phyloP scores from a whole-genome alignment of 64 coral and sea anemone species.

The Exaiptasia diaphana region DNA sequence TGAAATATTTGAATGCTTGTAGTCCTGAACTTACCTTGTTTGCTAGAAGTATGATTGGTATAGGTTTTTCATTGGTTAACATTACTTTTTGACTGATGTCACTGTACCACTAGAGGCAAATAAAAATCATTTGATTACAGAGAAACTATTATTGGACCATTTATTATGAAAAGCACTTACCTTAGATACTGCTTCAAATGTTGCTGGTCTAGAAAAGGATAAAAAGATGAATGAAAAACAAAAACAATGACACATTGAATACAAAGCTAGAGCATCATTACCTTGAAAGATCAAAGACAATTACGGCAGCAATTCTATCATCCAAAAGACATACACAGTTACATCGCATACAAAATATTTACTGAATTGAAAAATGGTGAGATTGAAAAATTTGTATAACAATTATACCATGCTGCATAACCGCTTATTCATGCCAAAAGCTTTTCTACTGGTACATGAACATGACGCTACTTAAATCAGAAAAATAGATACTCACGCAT shows the following conservation, averaged over 20 bases:
- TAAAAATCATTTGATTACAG: neutral
- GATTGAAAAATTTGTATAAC: too few relatives aligned
- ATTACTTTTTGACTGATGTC: constrained; percentile 88
- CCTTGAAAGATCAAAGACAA: constrained; percentile 88
- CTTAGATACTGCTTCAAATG: constrained; percentile 79
- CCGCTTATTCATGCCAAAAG: too few relatives aligned
- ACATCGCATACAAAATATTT: neutral
- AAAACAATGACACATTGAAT: neutral
- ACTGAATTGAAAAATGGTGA: too few relatives aligned
- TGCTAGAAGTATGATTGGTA: constrained; percentile 84
- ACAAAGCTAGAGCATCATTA: neutral
- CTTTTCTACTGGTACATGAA: too few relatives aligned
- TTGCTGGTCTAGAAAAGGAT: constrained; percentile 37
- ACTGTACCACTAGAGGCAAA: constrained; percentile 70
- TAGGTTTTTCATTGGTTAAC: constrained; percentile 84
- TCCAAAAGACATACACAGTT: neutral
- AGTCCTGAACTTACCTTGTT: constrained; percentile 98
- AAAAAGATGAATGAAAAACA: neutral
- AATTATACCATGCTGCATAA: too few relatives aligned
- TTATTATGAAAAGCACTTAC: constrained; percentile 4
- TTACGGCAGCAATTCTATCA: constrained; percentile 84
- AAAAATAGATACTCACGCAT: constrained; percentile 55
- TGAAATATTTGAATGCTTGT: too few relatives aligned
- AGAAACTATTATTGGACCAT: neutral
- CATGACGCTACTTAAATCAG: too few relatives aligned